Conservation (phyloP, 2,888 invertebrate species). For the Brachyopa scutellaris region DNA sequence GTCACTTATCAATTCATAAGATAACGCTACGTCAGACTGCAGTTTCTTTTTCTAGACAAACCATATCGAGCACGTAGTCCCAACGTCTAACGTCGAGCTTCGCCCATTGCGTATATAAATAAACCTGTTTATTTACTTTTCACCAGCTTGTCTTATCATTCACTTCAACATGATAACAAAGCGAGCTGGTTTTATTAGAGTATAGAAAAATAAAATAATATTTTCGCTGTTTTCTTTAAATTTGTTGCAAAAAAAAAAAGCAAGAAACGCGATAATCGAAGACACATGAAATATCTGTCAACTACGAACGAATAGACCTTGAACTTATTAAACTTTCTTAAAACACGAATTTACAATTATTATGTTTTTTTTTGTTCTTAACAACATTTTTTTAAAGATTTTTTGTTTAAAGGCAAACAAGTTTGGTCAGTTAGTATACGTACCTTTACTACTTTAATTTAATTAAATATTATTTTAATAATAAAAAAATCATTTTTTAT, state of each 20-base stretch:
- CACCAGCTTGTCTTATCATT: constrained; percentile 40
- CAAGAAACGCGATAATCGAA: constrained; percentile 11
- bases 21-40: constrained; percentile 8
- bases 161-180: constrained; percentile 32
- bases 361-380: neutral
- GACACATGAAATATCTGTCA: constrained; percentile 1
- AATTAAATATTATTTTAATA: neutral
- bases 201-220: neutral
- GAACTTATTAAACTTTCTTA: neutral
- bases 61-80: constrained; percentile 26
- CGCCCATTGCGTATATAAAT: neutral
- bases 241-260: neutral
- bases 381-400: neutral
- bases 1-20: neutral
- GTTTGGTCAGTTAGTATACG: no score
- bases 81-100: neutral
- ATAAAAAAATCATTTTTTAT: neutral
- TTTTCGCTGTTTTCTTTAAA: neutral
- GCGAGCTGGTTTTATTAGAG: neutral
- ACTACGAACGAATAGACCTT: neutral
- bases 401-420: no score
- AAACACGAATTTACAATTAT: neutral
- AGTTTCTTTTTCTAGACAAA: neutral
- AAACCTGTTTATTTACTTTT: constrained; percentile 10
- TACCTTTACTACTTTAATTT: neutral